phyloP scores from a whole-genome alignment of 2,888 invertebrate genomes.

The Pharmacophagus antenor region DNA sequence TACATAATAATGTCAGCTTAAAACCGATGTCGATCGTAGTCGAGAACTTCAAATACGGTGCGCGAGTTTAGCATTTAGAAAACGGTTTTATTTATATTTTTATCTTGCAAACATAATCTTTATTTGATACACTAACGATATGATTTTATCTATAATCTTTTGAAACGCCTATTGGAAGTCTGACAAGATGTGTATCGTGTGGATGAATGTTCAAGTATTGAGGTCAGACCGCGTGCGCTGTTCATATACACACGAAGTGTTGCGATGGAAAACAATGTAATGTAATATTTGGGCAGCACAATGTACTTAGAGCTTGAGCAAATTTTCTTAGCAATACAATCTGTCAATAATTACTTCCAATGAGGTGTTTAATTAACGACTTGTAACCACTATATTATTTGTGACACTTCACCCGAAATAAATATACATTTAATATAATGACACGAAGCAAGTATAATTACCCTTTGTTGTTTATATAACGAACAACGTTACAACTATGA shows the following conservation, averaged over 20 bases:
- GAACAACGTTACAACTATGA: not conserved
- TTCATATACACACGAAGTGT: conserved; percentile 55
- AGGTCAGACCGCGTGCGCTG: conserved; percentile 65
- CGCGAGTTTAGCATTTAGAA: conserved; percentile 9
- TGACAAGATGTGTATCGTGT: conserved; percentile 50
- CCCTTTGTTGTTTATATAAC: too few relatives aligned
- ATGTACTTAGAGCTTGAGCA: conserved; percentile 41
- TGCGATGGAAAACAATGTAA: conserved; percentile 53
- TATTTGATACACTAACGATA: conserved; percentile 18
- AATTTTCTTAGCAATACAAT: conserved; percentile 46
- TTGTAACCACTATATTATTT: conserved; percentile 11
- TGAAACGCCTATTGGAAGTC: conserved; percentile 47
- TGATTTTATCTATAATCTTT: conserved; percentile 37
- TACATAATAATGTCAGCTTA: conserved; percentile 62
- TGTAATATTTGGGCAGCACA: conserved; percentile 63
- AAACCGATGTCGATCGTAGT: conserved; percentile 52
- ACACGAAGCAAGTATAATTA: too few relatives aligned
- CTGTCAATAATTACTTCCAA: conserved; percentile 46
- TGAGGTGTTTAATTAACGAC: conserved; percentile 24
- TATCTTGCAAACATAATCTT: conserved; percentile 24
- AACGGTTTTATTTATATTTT: not conserved
- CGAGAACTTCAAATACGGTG: not conserved
- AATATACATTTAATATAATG: not conserved
- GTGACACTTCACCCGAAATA: not conserved
- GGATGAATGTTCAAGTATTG: conserved; percentile 64